Evolutionary conservation across 2,888 invertebrate species (phyloP), one percentile per base, ranked within the genome.

Genomic region (Platycheirus albimanus): DNA sequence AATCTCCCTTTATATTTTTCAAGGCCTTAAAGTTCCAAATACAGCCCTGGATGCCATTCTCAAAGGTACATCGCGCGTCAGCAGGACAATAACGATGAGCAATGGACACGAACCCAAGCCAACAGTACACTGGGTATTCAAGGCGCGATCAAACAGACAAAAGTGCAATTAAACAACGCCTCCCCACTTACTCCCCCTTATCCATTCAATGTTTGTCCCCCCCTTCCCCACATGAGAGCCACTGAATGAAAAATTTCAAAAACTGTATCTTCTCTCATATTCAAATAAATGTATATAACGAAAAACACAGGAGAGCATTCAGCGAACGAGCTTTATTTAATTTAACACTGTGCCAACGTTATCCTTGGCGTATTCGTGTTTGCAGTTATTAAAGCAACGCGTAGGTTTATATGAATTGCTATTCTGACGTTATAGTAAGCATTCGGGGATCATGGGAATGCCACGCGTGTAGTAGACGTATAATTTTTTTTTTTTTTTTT

Each of bases 151-250:
- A 78, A 78, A 78, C 78, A 63, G 72, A 74, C 69, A 83, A 83
- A 72, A 83, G 78, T 78, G 83, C 83, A 83, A 83, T 83, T 83
- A 83, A 83, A 77, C 78, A 78, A 74, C 78, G 72, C 78, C 58
- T 19, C n/a, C 13, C 13, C 6, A 6, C 24, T 13, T 5, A 11
- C 24, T 6, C 3, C 24, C 24, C 20, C 10, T 1, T 20, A 3
- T 15, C 20, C 36, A 3, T 3, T n/a, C 36, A 36, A 11, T 3
- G n/a, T n/a, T n/a, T n/a, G n/a, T n/a, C n/a, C n/a, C n/a, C n/a
- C n/a, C n/a, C n/a, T n/a, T n/a, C 45, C 45, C 8, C n/a, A n/a
- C 11, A 45, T 11, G 43, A 49, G 1, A 13, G 36, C 19, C n/a
- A 47, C 30, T 13, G 13, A 64, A 56, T 41, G 11, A 56, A 36